Evolutionary conservation across 2,888 invertebrate species (phyloP).

Genomic region (Rotaria macrura): DNA sequence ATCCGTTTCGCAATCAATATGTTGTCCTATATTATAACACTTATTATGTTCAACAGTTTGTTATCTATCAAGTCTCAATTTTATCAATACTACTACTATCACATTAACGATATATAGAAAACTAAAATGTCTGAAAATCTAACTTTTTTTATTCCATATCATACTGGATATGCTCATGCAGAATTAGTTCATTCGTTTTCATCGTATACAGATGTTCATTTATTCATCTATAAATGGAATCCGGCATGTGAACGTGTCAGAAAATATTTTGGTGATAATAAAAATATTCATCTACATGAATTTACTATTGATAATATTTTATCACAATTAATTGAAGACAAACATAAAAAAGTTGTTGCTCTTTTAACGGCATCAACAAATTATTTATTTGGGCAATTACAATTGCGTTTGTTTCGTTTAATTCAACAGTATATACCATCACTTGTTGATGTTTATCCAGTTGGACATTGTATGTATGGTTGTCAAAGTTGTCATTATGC

Average conservation of each 20-base stretch:
- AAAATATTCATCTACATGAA: neutral
- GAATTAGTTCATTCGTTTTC: neutral
- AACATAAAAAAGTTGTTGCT: neutral
- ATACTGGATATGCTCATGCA: slow-evolving; percentile 14
- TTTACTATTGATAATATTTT: neutral
- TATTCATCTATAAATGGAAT: slow-evolving; percentile 15
- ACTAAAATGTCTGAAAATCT: neutral
- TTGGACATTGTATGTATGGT: slow-evolving; percentile 16
- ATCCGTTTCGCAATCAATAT: neutral
- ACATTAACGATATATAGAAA: neutral
- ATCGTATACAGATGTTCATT: neutral
- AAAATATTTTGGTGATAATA: neutral
- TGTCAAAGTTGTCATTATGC: slow-evolving; percentile 10
- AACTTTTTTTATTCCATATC: neutral
- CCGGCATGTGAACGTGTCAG: neutral
- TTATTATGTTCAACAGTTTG: too few species aligned
- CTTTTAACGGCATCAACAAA: neutral
- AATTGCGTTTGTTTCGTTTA: neutral
- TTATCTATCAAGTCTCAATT: too few species aligned
- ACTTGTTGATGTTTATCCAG: neutral
- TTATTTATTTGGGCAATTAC: slow-evolving; percentile 20
- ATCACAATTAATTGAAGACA: neutral
- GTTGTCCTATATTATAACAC: neutral
- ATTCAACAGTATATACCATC: neutral
- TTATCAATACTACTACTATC: too few species aligned